Base-by-base conservation (phyloP, 2,888 invertebrate species). In the Agrotis segetum region DNA sequence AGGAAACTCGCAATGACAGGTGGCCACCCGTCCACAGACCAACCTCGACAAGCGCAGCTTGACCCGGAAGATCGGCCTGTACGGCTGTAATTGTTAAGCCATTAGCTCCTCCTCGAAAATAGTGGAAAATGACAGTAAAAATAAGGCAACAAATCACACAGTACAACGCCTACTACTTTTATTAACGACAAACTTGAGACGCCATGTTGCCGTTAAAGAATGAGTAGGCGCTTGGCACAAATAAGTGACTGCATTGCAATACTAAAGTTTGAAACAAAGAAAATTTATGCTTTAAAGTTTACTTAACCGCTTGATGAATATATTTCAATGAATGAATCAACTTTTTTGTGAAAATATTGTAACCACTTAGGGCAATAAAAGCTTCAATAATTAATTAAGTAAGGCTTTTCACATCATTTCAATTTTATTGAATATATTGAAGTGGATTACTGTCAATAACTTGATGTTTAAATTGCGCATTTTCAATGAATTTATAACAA, bases 131-230 rank as follows among this genome's bases (percentile, higher is more conserved):
- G 29, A 34, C 14, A 11, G 7, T 14, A 46, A 46, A 21, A 24
- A 34, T 21, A 16, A 34, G 4, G n/a, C 6, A 17, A 16, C 21
- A 50, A 56, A 61, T 34, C 2, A 34, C 19, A 40, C 63, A 50
- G 46, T 70, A 47, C 19, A 34, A 5, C 34, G 34, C 34, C 34
- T 34, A 34, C 34, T 34, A 7, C 34, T 34, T 34, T 34, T 34
- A 7, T 7, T 7, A 34, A 34, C 34, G 34, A 34, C 34, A 34
- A 34, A 34, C 34, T 34, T 34, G 34, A 34, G 34, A 34, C 0
- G 6, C 34, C 19, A 62, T 50, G 61, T 71, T 71, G 75, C 71
- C 65, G 16, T 62, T 66, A 63, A 58, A 55, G 71, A 67, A 14
- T 0, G 3, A 29, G 62, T 55, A 79, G 79, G 79, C 73, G 62